These are phyloP conservation scores for Denticeps clupeoides DNA, from an alignment of 2,797 vertebrate species.

Conservation along the genomic window DNA sequence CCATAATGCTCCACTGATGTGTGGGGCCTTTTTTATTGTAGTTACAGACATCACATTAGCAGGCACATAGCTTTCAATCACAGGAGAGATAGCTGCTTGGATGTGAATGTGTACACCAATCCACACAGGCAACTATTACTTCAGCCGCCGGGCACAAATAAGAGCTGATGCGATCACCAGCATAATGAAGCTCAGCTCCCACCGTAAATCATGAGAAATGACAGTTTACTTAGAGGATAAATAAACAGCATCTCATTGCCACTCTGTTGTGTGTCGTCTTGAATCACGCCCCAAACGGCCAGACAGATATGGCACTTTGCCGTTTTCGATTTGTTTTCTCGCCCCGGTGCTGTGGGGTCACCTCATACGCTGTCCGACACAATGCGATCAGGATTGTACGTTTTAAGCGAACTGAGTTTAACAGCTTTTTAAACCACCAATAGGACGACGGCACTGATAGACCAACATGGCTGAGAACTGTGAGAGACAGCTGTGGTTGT, in stretches of 20 bases:
- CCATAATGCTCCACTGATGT: too few species aligned
- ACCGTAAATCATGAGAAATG: constrained; percentile 43
- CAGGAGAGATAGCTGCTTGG: neutral
- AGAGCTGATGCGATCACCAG: constrained; percentile 43
- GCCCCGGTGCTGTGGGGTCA: neutral
- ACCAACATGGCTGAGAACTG: too few species aligned
- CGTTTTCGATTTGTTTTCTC: neutral
- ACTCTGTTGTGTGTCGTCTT: constrained; percentile 42
- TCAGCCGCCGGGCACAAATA: neutral
- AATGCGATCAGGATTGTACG: too few species aligned
- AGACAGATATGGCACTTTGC: neutral
- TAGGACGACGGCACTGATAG: too few species aligned
- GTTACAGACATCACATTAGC: too few species aligned
- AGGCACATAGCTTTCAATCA: neutral
- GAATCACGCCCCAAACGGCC: constrained; percentile 26
- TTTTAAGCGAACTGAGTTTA: too few species aligned
- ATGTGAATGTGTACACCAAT: neutral
- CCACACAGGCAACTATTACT: constrained; percentile 1
- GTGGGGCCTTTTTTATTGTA: too few species aligned
- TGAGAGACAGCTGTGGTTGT: too few species aligned
- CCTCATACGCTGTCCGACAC: too few species aligned
- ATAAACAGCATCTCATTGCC: constrained; percentile 55
- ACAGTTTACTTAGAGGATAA: constrained; percentile 51
- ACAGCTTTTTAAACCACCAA: too few species aligned
- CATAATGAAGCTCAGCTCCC: constrained; percentile 49